phyloP scores from a whole-genome alignment of 2,888 invertebrate species.

The Thymelicus sylvestris region DNA sequence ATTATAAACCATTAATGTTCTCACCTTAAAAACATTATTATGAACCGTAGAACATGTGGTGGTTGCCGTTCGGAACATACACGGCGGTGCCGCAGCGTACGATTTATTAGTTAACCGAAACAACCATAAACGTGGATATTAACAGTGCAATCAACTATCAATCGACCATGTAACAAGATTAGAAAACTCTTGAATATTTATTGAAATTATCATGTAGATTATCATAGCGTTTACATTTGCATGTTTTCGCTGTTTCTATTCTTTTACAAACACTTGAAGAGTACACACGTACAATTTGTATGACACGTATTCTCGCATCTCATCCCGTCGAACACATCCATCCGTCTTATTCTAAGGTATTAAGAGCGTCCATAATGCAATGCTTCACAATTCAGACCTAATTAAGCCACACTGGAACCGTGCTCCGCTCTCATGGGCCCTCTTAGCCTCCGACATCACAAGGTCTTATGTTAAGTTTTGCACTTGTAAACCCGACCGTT shows the following conservation, averaged over 20 bases:
- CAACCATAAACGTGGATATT: conserved; percentile 9
- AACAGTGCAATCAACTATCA: conserved; percentile 10
- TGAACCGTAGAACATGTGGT: conserved; percentile 14
- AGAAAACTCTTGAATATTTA: conserved; percentile 4
- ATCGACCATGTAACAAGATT: conserved; percentile 7
- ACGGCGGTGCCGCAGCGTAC: neutral
- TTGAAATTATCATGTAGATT: conserved; percentile 3
- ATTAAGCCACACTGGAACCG: conserved; percentile 31
- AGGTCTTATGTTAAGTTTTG: conserved; percentile 35
- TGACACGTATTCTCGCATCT: neutral
- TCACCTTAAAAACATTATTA: conserved; percentile 3
- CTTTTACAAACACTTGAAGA: neutral
- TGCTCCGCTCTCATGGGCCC: conserved; percentile 30
- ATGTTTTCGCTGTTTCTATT: neutral
- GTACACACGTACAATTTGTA: neutral
- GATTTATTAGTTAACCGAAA: conserved; percentile 8
- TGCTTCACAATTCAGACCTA: conserved; percentile 27
- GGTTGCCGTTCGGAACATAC: neutral
- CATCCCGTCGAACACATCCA: conserved; percentile 1
- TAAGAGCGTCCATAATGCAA: conserved; percentile 17
- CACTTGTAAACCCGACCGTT: conserved; percentile 27
- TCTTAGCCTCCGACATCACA: conserved; percentile 34
- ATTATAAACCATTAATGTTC: conserved; percentile 7
- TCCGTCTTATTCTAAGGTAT: conserved; percentile 9
- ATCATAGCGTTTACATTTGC: neutral